These are phyloP conservation scores for Stichopus horrens DNA, from an alignment of 53 echinoderm and acorn worm species.

Conservation along the genomic window DNA sequence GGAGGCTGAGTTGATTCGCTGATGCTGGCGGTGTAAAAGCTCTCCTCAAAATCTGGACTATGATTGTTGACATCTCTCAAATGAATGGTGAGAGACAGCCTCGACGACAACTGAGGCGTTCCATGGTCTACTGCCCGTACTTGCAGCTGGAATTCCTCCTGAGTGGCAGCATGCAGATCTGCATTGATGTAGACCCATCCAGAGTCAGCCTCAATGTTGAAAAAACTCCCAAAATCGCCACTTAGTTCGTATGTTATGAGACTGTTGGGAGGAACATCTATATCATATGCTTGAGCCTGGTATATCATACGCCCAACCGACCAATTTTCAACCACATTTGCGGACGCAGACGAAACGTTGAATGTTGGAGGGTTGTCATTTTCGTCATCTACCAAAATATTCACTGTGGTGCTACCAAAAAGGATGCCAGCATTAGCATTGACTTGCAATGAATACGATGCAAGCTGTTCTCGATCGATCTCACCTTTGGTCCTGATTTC, in stretches of 20 bases:
- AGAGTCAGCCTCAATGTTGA: constrained; percentile 76
- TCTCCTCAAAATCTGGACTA: constrained; percentile 67
- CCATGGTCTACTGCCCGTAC: constrained; percentile 83
- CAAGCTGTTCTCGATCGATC: constrained; percentile 71
- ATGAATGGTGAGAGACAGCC: constrained; percentile 56
- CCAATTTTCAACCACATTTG: constrained; percentile 93
- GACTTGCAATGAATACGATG: constrained; percentile 60
- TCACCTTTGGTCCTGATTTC: constrained; percentile 48
- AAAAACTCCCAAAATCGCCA: constrained; percentile 59
- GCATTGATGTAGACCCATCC: constrained; percentile 73
- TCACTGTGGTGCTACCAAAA: constrained; percentile 66
- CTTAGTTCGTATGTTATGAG: constrained; percentile 75
- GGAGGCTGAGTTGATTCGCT: constrained; percentile 57
- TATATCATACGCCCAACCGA: constrained; percentile 74
- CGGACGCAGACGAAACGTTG: constrained; percentile 43
- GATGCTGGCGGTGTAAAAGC: constrained; percentile 57
- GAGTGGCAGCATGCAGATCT: constrained; percentile 60
- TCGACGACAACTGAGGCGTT: constrained; percentile 74
- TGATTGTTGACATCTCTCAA: constrained; percentile 93
- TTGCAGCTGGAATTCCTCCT: constrained; percentile 61
- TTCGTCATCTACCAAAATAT: constrained; percentile 68
- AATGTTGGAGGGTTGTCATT: constrained; percentile 89
- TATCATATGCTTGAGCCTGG: constrained; percentile 68
- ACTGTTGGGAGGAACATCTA: constrained; percentile 80
- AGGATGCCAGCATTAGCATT: constrained; percentile 69